Evolutionary conservation across 2,113 vertebrate species (phyloP).

Genomic region (Caranx ignobilis): DNA sequence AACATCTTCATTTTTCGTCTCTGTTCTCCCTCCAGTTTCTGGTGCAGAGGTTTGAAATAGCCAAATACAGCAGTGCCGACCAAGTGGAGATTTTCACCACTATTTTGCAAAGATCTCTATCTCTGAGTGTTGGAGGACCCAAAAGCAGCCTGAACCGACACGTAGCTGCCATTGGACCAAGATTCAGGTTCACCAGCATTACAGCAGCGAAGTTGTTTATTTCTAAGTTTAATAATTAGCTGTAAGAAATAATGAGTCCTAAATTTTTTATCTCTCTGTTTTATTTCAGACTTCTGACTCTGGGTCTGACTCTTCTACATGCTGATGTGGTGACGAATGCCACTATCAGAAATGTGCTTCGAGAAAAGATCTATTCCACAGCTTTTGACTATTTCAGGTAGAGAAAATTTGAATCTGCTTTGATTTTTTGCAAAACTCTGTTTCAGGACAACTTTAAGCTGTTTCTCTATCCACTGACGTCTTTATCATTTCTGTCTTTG

Average conservation of each 20-base stretch:
- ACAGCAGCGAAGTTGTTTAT: neutral
- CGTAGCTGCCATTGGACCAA: slow-evolving; percentile 93
- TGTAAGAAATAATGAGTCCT: neutral
- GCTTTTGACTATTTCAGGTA: slow-evolving; percentile 99
- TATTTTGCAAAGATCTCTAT: slow-evolving; percentile 93
- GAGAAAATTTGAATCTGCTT: neutral
- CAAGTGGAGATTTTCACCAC: slow-evolving; percentile 97
- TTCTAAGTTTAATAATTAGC: neutral
- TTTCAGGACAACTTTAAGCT: neutral
- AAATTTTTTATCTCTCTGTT: neutral
- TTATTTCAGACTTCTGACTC: slow-evolving; percentile 87
- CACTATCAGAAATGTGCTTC: slow-evolving; percentile 94
- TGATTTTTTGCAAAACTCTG: fast-evolving
- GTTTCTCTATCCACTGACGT: neutral
- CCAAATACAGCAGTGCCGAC: slow-evolving; percentile 97
- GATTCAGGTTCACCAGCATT: slow-evolving; percentile 87
- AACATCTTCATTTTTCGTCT: neutral
- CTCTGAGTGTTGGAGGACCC: slow-evolving; percentile 90
- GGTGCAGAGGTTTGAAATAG: slow-evolving; percentile 96
- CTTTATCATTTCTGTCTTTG: slow-evolving; percentile 37
- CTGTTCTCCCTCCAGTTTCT: slow-evolving; percentile 86
- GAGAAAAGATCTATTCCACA: slow-evolving; percentile 97
- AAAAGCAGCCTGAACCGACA: slow-evolving; percentile 93
- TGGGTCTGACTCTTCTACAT: slow-evolving; percentile 94
- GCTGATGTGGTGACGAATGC: slow-evolving; percentile 95